Percentiles rank a stretch among this genome's conserved stretches.
Conservation (phyloP, 1,140 invertebrate species). For the Trichogramma pretiosum region DNA sequence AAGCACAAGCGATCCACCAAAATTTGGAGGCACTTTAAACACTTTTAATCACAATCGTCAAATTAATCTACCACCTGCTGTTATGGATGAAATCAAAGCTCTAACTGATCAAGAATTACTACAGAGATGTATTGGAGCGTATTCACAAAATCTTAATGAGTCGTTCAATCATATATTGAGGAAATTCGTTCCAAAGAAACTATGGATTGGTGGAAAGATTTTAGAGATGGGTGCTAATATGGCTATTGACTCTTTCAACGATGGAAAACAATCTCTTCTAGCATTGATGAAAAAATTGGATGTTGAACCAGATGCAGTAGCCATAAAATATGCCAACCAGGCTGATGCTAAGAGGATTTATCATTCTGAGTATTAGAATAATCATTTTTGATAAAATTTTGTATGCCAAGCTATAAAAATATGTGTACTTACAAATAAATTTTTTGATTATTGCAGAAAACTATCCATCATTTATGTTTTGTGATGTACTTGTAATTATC, state of each 20-base stretch:
- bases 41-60: neutral
- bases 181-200: slow-evolving; percentile 7
- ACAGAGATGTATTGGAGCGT: neutral
- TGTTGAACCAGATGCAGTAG: too few species aligned
- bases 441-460: too few species aligned
- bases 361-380: too few species aligned
- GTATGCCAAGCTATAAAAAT: too few species aligned
- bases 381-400: too few species aligned
- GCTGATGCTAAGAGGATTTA: too few species aligned
- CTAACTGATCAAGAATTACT: neutral
- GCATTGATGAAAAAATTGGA: too few species aligned
- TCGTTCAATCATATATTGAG: slow-evolving; percentile 8
- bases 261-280: too few species aligned
- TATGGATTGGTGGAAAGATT: neutral
- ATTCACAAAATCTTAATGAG: slow-evolving; percentile 3
- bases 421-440: too few species aligned
- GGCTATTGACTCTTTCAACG: slow-evolving; percentile 7
- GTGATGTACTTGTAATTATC: too few species aligned
- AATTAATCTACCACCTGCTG: neutral
- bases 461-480: too few species aligned
- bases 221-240: slow-evolving; percentile 1
- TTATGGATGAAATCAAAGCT: neutral
- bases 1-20: neutral
- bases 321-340: too few species aligned
- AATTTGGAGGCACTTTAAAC: neutral